Evolutionary conservation across 2,113 vertebrate species (phyloP), one percentile per base, ranked within the genome.

Genomic region (Machaerirhynchus nigripectus): DNA sequence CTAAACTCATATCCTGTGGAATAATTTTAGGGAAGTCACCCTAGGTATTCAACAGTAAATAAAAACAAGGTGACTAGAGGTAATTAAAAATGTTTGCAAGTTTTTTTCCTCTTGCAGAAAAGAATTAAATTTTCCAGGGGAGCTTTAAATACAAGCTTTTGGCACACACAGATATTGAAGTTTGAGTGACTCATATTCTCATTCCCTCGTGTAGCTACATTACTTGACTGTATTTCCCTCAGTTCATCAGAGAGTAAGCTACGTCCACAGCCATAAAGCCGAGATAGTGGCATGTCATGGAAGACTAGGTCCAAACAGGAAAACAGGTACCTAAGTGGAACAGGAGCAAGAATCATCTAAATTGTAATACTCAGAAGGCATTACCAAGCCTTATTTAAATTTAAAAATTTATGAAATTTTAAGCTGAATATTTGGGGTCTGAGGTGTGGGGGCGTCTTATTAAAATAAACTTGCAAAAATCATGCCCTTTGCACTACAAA

Each of bases 111-210:
- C 74, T 59, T 52, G 44, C 22, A 85, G 40, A 83, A 65, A 79
- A 88, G 11, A 93, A 89, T 73, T 50, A 11, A 15, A 8, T 86
- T 93, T 91, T 94, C 70, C 37, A 83, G 9, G 3, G 26, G 10
- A 85, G 75, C 17, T 90, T 90, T 85, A 85, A 89, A 79, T 31
- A 85, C 49, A 93, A 73, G 59, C 46, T 79, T 88, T 82, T 84
- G 84, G 70, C 59, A 84, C 47, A 82, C 44, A 65, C 18, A 70
- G 56, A 84, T 87, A 89, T 68, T 94, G 85, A 82, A 78, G 61
- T 87, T 27, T 76, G 75, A 93, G 71, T 94, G 94, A 94, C 87
- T 94, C 87, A 90, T 80, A 85, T 49, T 96, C 50, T 83, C 63
- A 83, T 88, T 84, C 71, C 56, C 75, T 93, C 52, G 30, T 77